Evolutionary conservation across 2,113 vertebrate species (phyloP).

Genomic region (Lophotis ruficrista): DNA sequence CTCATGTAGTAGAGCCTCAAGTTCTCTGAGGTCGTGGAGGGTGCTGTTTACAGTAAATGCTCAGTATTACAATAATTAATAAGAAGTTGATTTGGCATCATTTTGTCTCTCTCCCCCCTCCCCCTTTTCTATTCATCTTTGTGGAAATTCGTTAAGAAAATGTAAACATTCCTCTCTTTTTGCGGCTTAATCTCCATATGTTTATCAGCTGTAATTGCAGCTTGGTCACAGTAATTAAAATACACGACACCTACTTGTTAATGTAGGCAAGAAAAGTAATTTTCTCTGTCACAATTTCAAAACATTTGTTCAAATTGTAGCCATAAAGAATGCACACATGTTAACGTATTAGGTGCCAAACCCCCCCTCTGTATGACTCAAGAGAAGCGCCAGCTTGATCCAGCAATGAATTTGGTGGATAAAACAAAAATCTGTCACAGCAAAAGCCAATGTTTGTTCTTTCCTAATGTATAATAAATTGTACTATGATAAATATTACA

Average conservation of each 20-base stretch:
- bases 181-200: neutral
- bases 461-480: neutral
- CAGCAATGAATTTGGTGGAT: neutral
- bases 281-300: neutral
- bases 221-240: constrained; percentile 14
- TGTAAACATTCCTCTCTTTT: neutral
- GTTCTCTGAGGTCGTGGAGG: neutral
- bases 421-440: neutral
- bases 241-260: neutral
- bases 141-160: neutral
- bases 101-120: neutral
- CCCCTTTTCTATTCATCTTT: neutral
- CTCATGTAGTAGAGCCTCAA: neutral
- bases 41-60: neutral
- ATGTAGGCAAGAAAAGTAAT: neutral
- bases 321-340: neutral
- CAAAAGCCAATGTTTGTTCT: neutral
- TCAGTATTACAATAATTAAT: neutral
- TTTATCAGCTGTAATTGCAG: constrained; percentile 22
- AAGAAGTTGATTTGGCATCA: neutral
- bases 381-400: neutral
- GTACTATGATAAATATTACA: neutral
- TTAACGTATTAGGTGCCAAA: neutral
- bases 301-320: constrained; percentile 13
- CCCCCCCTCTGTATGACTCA: neutral